A percentile compares a stretch with the other conserved stretches of the same genome.
Conservation (phyloP, 1,140 invertebrate species). For the Trachelipus rathkii region DNA sequence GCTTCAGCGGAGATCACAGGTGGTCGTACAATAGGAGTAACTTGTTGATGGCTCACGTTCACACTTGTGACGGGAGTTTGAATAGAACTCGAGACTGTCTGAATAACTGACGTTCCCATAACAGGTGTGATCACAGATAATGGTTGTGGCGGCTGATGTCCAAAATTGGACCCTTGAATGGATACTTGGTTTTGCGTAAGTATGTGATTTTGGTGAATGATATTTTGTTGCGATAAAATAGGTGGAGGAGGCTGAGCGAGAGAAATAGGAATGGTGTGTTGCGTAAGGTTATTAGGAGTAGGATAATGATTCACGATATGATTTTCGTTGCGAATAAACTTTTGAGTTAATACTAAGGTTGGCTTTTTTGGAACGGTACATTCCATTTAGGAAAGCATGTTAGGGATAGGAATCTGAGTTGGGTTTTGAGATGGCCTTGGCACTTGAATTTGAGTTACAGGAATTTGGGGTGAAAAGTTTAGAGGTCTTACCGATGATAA, state of each 20-base stretch:
- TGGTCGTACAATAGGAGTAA: background rate
- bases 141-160: background rate
- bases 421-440: background rate
- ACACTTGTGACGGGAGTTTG: background rate
- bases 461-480: background rate
- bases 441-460: slow-evolving; percentile 4
- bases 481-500: background rate
- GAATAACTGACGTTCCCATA: background rate
- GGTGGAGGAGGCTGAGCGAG: background rate
- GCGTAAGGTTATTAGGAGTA: background rate
- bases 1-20: background rate
- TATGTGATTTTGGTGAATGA: background rate
- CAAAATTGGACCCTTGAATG: background rate
- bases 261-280: background rate
- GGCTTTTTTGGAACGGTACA: background rate
- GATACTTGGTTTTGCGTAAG: background rate
- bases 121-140: background rate
- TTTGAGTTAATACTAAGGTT: background rate
- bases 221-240: background rate
- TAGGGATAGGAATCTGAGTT: slow-evolving; percentile 1
- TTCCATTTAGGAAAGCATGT: background rate
- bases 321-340: background rate
- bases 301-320: background rate
- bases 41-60: background rate
- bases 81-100: background rate